A percentile compares a stretch with the other conserved stretches of the same genome.
phyloP scores from a whole-genome alignment of 1,140 invertebrate species.

The Zaprionus africanus region DNA sequence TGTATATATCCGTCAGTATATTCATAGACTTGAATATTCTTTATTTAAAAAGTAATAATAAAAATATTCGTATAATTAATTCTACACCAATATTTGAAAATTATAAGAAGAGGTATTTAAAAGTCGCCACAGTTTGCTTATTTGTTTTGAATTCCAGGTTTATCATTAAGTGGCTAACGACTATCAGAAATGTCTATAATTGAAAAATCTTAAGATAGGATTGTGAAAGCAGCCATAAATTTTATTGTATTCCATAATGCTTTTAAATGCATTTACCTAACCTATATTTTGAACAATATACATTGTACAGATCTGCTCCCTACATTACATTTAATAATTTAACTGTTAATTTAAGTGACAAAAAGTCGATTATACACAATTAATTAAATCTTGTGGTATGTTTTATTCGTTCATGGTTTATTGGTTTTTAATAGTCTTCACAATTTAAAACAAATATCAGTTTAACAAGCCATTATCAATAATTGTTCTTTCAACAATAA shows the following conservation, averaged over 20 bases:
- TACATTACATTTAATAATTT: too few species aligned
- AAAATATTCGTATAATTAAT: too few species aligned
- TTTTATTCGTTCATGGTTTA: too few species aligned
- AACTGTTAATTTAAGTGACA: too few species aligned
- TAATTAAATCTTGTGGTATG: too few species aligned
- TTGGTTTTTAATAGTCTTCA: too few species aligned
- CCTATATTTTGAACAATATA: background rate
- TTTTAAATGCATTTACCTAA: background rate
- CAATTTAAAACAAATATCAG: background rate
- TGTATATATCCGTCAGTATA: too few species aligned
- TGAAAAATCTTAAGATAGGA: constrained; percentile 10
- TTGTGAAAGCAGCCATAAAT: background rate
- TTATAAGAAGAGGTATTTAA: background rate
- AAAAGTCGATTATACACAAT: too few species aligned
- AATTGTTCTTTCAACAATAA: background rate
- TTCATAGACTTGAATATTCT: too few species aligned
- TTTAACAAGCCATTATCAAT: background rate
- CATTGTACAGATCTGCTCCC: too few species aligned
- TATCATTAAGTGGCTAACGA: constrained; percentile 26
- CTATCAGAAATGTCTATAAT: constrained; percentile 19
- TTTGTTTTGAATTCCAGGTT: constrained; percentile 1
- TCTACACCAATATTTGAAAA: too few species aligned
- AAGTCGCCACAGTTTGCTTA: background rate
- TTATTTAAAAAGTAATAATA: too few species aligned
- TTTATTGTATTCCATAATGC: background rate